Evolutionary conservation across 2,113 vertebrate species (phyloP).

Genomic region (Stegastes partitus): DNA sequence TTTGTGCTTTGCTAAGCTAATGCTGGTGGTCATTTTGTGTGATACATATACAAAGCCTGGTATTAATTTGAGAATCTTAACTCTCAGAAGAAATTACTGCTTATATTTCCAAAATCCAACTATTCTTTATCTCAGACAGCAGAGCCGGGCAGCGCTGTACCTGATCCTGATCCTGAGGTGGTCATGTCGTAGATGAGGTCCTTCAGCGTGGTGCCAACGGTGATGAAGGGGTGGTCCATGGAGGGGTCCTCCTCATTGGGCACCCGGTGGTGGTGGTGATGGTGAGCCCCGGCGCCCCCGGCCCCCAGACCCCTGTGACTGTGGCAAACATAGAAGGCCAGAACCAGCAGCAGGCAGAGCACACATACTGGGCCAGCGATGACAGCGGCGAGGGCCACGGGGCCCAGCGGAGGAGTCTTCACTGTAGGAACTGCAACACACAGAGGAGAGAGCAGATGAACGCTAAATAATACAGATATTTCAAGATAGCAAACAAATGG

Average conservation of each 20-base stretch:
- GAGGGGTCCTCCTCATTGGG: conserved; percentile 97
- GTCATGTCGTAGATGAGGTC: conserved; percentile 99
- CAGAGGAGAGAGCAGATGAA: not conserved
- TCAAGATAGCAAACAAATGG: no score
- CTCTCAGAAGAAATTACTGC: no score
- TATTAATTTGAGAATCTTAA: no score
- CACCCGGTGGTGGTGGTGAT: conserved; percentile 93
- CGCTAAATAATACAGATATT: no score
- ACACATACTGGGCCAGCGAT: conserved; percentile 96
- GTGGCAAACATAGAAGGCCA: conserved; percentile 95
- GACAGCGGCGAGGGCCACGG: conserved; percentile 93
- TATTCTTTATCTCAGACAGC: no score
- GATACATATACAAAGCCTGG: no score
- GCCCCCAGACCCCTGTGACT: conserved; percentile 83
- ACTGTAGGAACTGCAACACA: conserved; percentile 53
- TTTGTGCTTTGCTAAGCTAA: no score
- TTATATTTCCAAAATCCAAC: no score
- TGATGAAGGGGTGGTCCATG: conserved; percentile 96
- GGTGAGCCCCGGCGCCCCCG: conserved; percentile 89
- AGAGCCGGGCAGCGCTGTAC: conserved; percentile 67
- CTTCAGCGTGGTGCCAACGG: conserved; percentile 95
- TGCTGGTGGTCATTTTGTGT: no score
- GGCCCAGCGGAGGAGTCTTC: conserved; percentile 86
- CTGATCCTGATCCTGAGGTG: conserved; percentile 97
- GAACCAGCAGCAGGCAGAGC: conserved; percentile 93